Base-by-base conservation (phyloP, 2,113 vertebrate genomes). In the Sebastes schlegelii region DNA sequence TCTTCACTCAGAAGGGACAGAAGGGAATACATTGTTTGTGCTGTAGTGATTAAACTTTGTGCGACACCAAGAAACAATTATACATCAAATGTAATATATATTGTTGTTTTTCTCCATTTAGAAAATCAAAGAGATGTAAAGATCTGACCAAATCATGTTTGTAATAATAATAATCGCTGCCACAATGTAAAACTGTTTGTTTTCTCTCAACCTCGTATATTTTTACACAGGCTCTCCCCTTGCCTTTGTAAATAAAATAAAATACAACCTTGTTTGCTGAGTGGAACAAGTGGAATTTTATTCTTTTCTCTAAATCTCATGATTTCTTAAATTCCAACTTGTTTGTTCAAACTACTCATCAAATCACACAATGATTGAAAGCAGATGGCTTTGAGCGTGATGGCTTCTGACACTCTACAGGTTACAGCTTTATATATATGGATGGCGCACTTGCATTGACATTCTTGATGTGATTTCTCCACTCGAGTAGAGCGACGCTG, bases 401-500 rank as follows among this genome's bases (percentile, higher is more conserved):
- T 85, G 23, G 26, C 58, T 67, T 84, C 42, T 88, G 86, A 89
- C 85, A 72, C 21, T 55, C 14, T 52, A 78, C 89, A 91, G 86
- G 89, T 92, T 88, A 12, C n/a, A 68, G 45, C 65, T 76, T 77
- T 88, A 63, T 88, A 79, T 82, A 79, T 79, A 79, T 63, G 74
- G 81, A 45, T n/a, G 73, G 26, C 87, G 78, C 70, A 8, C 62
- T 87, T 58, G 21, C 67, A 62, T 86, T 89, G 86, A 90, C 87
- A 82, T 91, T 87, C 67, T 80, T 71, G 48, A 91, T 91, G 84
- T 48, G 74, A 90, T 92, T 91, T 86, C 80, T 88, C 82, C 90
- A 88, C 84, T 85, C 17, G 51, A 83, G 87, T 79, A 89, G 74
- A 92, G 84, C 81, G 79, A 64, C 42, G 1, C 80, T 76, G 81